Percentiles rank a stretch among this genome's conserved stretches.
Conservation (phyloP, 2,113 vertebrate species). For the Emydocephalus ijimae region DNA sequence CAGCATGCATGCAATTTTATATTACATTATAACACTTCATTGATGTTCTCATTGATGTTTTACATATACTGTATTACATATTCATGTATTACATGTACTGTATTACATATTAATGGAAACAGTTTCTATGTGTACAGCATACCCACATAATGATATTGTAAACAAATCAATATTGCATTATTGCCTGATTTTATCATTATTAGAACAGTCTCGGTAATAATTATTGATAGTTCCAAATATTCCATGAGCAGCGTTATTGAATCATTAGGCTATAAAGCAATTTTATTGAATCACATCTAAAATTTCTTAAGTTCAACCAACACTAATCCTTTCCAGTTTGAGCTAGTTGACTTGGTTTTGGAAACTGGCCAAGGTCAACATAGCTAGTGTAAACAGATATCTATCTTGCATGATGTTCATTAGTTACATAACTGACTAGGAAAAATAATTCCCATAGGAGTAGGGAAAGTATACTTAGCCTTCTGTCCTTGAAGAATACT, state of each 20-base stretch:
- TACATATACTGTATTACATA: background rate
- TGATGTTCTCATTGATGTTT: background rate
- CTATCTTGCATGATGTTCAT: background rate
- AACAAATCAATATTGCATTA: background rate
- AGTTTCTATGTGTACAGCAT: background rate
- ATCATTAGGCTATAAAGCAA: background rate
- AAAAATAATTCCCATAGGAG: background rate
- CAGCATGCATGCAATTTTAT: background rate
- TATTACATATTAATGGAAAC: background rate
- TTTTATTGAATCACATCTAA: background rate
- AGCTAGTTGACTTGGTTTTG: background rate
- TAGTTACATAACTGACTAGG: background rate
- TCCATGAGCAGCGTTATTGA: background rate
- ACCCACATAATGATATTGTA: background rate
- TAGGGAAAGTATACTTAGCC: background rate
- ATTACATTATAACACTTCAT: background rate
- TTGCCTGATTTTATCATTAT: rapidly evolving
- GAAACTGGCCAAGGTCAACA: background rate
- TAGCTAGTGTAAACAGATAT: background rate
- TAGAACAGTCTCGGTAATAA: rapidly evolving
- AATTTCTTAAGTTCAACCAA: background rate
- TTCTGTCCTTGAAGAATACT: background rate
- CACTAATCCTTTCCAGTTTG: background rate
- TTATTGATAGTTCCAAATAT: rapidly evolving
- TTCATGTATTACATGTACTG: background rate